Base-by-base conservation (phyloP, 2,113 vertebrate genomes). In the Bubo bubo region DNA sequence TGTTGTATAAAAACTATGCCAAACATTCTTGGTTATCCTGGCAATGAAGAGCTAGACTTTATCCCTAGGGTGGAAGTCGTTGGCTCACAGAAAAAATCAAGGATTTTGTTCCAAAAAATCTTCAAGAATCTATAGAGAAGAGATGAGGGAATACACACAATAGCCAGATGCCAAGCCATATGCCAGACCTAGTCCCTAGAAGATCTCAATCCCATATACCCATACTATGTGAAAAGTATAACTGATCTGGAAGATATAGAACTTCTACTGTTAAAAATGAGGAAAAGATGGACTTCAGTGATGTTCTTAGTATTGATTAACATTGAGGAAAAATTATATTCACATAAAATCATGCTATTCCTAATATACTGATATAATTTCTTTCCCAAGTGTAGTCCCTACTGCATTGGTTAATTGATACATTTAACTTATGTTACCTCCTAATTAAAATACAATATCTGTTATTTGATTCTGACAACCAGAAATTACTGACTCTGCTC, bases 41-140 rank as follows among this genome's bases (percentile, higher is more conserved):
- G 28, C 67, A 95, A 26, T 73, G 20, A 73, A 91, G 18, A 84
- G 19, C 5, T 74, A 91, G 19, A 19, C 47, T 84, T 93, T 83
- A 73, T 89, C 79, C 66, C 63, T 86, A 82, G 28, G 21, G n/a
- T 76, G 5, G 23, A 71, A 94, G 27, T 37, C 34, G 72, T 12
- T 88, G 53, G 12, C 35, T 95, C 87, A 77, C 19, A 77, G 60
- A 92, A 94, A 95, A 95, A 84, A 94, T 55, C 9, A 79, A 74
- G 93, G 55, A 32, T 35, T 95, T 79, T 70, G 37, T 81, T 88
- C 67, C 10, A 95, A 96, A 96, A 94, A 41, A 30, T 55, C 41
- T 85, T 91, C 52, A 90, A 95, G 79, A 95, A 92, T 77, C 86
- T 71, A 39, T 34, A 41, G 60, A 73, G 32, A 50, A 88, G 75